Evolutionary conservation across 2,888 invertebrate genomes (phyloP).

Genomic region (Carpatolechia fugitivella): DNA sequence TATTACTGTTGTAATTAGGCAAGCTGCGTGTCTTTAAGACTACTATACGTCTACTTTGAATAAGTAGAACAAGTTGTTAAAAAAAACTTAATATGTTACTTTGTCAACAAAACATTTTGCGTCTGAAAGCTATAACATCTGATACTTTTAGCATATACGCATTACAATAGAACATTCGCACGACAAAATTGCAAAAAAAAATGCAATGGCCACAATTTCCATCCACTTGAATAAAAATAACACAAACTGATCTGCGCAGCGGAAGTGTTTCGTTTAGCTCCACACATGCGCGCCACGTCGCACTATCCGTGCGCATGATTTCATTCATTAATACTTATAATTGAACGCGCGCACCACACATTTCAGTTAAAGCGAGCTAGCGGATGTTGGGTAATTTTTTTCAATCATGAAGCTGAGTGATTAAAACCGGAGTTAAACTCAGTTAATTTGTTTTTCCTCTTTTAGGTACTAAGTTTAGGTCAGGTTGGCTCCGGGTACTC

Average conservation of each 20-base stretch:
- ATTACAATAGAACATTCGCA: too few relatives aligned
- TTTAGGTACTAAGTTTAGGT: neutral
- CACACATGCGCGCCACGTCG: constrained; percentile 39
- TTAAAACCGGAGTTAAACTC: neutral
- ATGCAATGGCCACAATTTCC: too few relatives aligned
- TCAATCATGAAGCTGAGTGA: constrained; percentile 4
- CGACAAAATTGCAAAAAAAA: too few relatives aligned
- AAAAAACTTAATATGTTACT: too few relatives aligned
- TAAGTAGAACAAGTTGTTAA: too few relatives aligned
- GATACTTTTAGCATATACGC: too few relatives aligned
- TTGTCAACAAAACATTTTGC: too few relatives aligned
- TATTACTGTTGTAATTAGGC: too few relatives aligned
- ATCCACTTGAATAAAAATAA: constrained; percentile 2
- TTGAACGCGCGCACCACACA: constrained; percentile 22
- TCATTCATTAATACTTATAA: constrained; percentile 54
- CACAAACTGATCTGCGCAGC: constrained; percentile 25
- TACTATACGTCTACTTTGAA: too few relatives aligned
- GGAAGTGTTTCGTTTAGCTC: constrained; percentile 40
- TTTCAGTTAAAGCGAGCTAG: neutral
- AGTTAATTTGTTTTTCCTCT: constrained; percentile 7
- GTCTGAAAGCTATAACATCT: too few relatives aligned
- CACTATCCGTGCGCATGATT: constrained; percentile 59
- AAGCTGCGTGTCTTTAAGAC: too few relatives aligned
- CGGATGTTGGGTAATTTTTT: constrained; percentile 1
- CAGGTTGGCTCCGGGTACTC: too few relatives aligned